phyloP scores from a whole-genome alignment of 2,113 vertebrate species.

The Poeciliopsis occidentalis region DNA sequence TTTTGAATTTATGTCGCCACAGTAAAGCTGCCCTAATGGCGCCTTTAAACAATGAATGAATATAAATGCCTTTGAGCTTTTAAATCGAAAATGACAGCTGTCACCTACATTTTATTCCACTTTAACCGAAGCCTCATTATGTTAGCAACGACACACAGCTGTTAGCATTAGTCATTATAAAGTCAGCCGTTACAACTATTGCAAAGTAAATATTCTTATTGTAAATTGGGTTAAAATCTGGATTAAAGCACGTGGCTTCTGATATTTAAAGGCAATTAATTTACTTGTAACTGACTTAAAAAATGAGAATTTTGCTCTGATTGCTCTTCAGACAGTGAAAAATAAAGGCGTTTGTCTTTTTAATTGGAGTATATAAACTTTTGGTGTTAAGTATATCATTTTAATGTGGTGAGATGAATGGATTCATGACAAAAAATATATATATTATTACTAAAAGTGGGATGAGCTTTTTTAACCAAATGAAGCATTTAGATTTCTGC shows the following conservation, averaged over 20 bases:
- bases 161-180: not conserved
- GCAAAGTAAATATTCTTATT: constrained; percentile 4
- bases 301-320: too few species aligned
- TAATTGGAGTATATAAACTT: too few species aligned
- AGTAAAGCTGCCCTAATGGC: not conserved
- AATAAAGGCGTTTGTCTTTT: too few species aligned
- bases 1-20: not conserved
- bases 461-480: too few species aligned
- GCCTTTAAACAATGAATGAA: not conserved
- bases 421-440: too few species aligned
- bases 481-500: too few species aligned
- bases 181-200: not conserved
- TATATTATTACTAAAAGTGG: too few species aligned
- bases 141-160: not conserved
- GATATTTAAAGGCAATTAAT: not conserved
- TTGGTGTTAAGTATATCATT: too few species aligned
- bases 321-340: too few species aligned
- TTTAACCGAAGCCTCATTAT: not conserved
- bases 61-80: accelerated
- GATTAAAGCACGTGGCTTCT: not conserved
- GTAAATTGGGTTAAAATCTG: not conserved
- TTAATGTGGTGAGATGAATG: too few species aligned
- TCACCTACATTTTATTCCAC: not conserved
- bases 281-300: not conserved
- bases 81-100: not conserved